Evolutionary conservation across 2,797 vertebrate genomes (phyloP).

Genomic region (Muscicapa comitata): DNA sequence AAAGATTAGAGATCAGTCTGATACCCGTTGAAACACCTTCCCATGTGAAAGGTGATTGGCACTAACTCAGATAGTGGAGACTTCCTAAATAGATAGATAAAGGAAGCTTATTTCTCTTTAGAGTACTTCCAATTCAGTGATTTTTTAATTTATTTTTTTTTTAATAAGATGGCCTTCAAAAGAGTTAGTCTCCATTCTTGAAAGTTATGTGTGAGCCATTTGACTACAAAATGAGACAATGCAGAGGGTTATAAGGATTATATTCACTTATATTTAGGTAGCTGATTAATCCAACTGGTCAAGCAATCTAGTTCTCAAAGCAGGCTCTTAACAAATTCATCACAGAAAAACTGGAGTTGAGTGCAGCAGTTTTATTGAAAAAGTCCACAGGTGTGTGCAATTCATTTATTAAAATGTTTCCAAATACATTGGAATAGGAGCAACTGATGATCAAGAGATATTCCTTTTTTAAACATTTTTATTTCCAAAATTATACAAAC

Average conservation of each 20-base stretch:
- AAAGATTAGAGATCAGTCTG: not conserved
- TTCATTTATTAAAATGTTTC: slow-evolving; percentile 87
- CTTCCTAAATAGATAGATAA: not conserved
- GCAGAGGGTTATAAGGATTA: not conserved
- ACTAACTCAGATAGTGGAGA: not conserved
- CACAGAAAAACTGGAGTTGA: slow-evolving; percentile 20
- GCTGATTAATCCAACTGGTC: not conserved
- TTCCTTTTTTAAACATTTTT: slow-evolving; percentile 79
- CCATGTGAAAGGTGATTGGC: not conserved
- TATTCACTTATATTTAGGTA: not conserved
- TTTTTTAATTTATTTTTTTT: not conserved
- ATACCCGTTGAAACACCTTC: not conserved
- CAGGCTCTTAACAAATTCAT: not conserved
- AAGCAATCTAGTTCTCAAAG: not conserved
- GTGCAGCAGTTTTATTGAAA: slow-evolving; percentile 93
- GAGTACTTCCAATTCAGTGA: not conserved
- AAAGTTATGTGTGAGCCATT: not conserved
- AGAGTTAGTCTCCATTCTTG: not conserved
- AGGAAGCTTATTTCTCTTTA: not conserved
- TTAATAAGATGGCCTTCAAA: not conserved
- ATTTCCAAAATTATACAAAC: slow-evolving; percentile 73
- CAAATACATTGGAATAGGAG: slow-evolving; percentile 77
- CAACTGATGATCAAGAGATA: slow-evolving; percentile 68
- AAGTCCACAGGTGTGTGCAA: slow-evolving; percentile 88
- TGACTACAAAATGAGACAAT: not conserved